Conservation (phyloP, 1,140 invertebrate genomes). For the Lordiphosa collinella region DNA sequence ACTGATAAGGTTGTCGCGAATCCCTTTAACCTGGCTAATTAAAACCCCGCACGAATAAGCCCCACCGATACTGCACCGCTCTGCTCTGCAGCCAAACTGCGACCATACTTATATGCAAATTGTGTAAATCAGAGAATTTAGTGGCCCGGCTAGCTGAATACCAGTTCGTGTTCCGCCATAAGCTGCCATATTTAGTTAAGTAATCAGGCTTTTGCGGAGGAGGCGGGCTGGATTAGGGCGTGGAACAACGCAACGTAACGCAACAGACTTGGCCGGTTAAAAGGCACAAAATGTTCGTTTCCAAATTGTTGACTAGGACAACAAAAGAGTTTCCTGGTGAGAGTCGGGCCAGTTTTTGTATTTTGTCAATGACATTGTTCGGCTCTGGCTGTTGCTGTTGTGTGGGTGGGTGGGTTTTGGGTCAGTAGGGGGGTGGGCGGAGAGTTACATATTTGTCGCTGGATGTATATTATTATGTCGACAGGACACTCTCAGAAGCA, state of each 20-base stretch:
- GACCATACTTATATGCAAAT: slow-evolving; percentile 25
- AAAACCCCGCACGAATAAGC: slow-evolving; percentile 22
- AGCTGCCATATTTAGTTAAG: slow-evolving; percentile 58
- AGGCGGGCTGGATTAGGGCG: background rate
- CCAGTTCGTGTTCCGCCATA: slow-evolving; percentile 45
- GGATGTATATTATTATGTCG: slow-evolving; percentile 53
- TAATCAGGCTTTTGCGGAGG: slow-evolving; percentile 45
- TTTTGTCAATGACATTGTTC: slow-evolving; percentile 56
- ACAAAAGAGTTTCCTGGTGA: slow-evolving; percentile 50
- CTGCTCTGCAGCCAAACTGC: background rate
- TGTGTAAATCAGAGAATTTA: slow-evolving; percentile 46
- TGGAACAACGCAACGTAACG: no score
- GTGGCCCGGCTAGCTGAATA: slow-evolving; percentile 12
- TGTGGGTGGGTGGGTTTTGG: no score
- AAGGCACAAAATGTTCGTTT: slow-evolving; percentile 33
- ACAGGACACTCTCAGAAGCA: slow-evolving; percentile 28
- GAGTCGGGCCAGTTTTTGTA: slow-evolving; percentile 17
- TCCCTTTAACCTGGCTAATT: slow-evolving; percentile 28
- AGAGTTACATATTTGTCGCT: slow-evolving; percentile 17
- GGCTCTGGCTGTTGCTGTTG: slow-evolving; percentile 2
- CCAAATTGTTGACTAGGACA: slow-evolving; percentile 38
- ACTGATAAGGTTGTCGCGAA: slow-evolving; percentile 22
- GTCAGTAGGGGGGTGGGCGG: background rate
- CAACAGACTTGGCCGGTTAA: slow-evolving; percentile 7
- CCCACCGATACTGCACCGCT: background rate